Percentiles rank a stretch among this genome's conserved stretches.
Evolutionary conservation across 2,888 invertebrate species (phyloP).

Genomic region (Brassicogethes aeneus): DNA sequence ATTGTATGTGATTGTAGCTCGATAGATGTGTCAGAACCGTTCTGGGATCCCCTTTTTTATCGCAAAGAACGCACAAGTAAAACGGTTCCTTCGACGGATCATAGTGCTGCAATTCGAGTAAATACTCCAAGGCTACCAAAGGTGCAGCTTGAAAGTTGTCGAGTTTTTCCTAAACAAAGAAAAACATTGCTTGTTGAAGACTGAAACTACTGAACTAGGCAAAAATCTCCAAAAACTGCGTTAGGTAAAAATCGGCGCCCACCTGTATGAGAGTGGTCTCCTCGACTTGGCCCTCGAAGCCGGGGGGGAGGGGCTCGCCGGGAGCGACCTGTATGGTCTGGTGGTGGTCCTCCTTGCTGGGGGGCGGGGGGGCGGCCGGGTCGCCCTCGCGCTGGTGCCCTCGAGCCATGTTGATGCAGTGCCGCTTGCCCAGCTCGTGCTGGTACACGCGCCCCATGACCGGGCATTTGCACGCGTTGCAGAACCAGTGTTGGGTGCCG

Average conservation of each 20-base stretch:
- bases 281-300: constrained; percentile 55
- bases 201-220: not conserved
- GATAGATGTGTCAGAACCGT: constrained; percentile 72
- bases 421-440: constrained; percentile 37
- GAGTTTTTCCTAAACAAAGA: constrained; percentile 36
- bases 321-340: constrained; percentile 40
- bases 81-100: constrained; percentile 57
- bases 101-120: constrained; percentile 62
- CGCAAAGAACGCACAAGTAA: constrained; percentile 70
- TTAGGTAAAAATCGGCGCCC: constrained; percentile 7
- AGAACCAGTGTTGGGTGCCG: constrained; percentile 36
- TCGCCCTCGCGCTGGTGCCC: not conserved
- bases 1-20: constrained; percentile 58
- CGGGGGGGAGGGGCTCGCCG: constrained; percentile 63
- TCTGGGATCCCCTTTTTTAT: constrained; percentile 68
- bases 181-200: not conserved
- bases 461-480: constrained; percentile 37
- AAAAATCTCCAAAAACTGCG: too few species aligned
- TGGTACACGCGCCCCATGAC: constrained; percentile 38
- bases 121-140: constrained; percentile 67
- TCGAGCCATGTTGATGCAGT: constrained; percentile 23
- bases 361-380: not conserved
- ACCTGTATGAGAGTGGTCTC: constrained; percentile 35
- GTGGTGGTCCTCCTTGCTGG: not conserved
- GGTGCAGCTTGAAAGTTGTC: constrained; percentile 47